These are phyloP conservation scores for Peromyscus melanophrys DNA, from an alignment of 2,797 vertebrate species.

Conservation along the genomic window DNA sequence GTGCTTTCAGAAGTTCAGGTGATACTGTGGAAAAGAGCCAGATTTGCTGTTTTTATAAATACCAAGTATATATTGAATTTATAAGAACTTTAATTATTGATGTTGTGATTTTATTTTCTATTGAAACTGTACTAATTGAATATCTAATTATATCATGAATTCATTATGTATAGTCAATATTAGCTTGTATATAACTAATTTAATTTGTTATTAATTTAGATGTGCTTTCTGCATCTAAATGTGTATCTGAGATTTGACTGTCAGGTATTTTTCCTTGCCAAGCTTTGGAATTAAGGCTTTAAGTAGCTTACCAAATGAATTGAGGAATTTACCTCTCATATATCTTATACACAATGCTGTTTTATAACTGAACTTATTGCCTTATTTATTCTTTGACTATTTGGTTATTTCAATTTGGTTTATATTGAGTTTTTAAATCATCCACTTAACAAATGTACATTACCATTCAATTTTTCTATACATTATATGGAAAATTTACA, in stretches of 20 bases:
- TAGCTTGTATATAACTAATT: background rate
- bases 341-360: background rate
- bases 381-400: constrained; percentile 9
- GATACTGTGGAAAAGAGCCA: background rate
- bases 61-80: background rate
- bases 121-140: background rate
- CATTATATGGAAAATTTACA: background rate
- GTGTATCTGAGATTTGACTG: background rate
- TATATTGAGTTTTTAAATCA: background rate
- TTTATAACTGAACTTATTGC: constrained; percentile 20
- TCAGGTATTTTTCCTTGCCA: background rate
- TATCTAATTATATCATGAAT: constrained; percentile 7
- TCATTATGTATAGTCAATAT: background rate
- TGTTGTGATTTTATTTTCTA: background rate
- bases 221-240: background rate
- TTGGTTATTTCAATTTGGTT: background rate
- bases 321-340: background rate
- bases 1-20: background rate
- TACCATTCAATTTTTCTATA: background rate
- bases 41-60: background rate
- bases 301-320: background rate
- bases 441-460: background rate
- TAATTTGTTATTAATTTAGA: background rate
- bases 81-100: background rate
- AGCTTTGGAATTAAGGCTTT: background rate